phyloP scores from a whole-genome alignment of 2,113 vertebrate species.

The Rutilus rutilus region DNA sequence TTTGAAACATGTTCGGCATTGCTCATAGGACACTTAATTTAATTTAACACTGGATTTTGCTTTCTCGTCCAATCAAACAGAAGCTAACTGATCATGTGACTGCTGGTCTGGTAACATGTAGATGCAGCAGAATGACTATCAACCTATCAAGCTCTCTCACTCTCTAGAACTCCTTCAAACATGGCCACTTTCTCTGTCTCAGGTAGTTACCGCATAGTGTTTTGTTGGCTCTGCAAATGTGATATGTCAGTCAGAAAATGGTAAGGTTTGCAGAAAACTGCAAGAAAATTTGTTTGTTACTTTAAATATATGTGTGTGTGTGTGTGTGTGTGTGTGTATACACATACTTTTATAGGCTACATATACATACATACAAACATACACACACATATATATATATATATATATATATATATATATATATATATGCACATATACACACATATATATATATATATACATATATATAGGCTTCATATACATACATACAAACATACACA shows the following conservation, averaged over 20 bases:
- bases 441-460: too few species aligned
- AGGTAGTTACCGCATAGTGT: constrained; percentile 53
- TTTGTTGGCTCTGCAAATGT: background rate
- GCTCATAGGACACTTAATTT: constrained; percentile 4
- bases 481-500: background rate
- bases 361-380: background rate
- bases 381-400: too few species aligned
- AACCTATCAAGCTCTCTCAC: constrained; percentile 1
- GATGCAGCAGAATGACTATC: constrained; percentile 20
- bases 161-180: constrained; percentile 46
- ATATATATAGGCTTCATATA: too few species aligned
- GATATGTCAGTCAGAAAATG: background rate
- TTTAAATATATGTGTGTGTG: too few species aligned
- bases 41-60: background rate
- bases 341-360: too few species aligned
- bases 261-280: background rate
- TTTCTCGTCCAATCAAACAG: constrained; percentile 17
- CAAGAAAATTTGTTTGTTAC: background rate
- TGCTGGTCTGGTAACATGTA: constrained; percentile 19
- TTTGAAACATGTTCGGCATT: background rate
- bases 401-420: background rate
- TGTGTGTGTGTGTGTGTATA: too few species aligned
- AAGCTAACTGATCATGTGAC: constrained; percentile 24
- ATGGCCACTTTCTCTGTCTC: constrained; percentile 37
- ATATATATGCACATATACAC: too few species aligned